Conservation (phyloP, 1,140 invertebrate genomes). For the Euwallacea fornicatus region DNA sequence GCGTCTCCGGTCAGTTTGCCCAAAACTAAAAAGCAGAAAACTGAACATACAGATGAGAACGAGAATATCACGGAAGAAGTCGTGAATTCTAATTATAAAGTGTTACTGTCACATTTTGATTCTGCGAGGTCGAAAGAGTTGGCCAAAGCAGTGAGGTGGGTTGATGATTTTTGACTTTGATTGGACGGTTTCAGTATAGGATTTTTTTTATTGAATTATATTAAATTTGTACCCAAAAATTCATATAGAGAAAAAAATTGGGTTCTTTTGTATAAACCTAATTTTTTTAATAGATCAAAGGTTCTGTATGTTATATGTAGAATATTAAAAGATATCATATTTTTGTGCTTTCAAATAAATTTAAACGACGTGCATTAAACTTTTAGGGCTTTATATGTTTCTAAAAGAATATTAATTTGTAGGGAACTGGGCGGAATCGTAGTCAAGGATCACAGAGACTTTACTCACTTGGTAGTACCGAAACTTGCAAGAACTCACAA, state of each 20-base stretch:
- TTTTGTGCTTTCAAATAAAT: not conserved
- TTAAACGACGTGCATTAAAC: not conserved
- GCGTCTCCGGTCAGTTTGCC: constrained; percentile 56
- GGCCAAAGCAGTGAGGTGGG: constrained; percentile 55
- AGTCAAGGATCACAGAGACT: constrained; percentile 68
- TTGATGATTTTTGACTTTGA: no score
- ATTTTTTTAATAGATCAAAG: constrained; percentile 6
- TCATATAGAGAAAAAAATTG: no score
- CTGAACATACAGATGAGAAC: constrained; percentile 45
- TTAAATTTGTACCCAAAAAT: no score
- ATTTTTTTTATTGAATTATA: no score
- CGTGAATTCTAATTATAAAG: constrained; percentile 57
- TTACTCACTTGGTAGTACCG: constrained; percentile 86
- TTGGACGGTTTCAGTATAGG: no score
- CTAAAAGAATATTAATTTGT: constrained; percentile 43
- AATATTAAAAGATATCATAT: not conserved
- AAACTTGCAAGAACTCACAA: constrained; percentile 79
- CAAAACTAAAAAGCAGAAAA: constrained; percentile 56
- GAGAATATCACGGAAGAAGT: constrained; percentile 47
- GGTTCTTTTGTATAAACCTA: not conserved
- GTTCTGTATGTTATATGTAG: constrained; percentile 6
- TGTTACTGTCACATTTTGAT: constrained; percentile 58
- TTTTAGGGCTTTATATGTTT: not conserved
- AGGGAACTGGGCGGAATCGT: constrained; percentile 82
- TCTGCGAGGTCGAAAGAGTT: constrained; percentile 31